phyloP scores from a whole-genome alignment of 2,113 vertebrate species.

The Amazona guildingii region DNA sequence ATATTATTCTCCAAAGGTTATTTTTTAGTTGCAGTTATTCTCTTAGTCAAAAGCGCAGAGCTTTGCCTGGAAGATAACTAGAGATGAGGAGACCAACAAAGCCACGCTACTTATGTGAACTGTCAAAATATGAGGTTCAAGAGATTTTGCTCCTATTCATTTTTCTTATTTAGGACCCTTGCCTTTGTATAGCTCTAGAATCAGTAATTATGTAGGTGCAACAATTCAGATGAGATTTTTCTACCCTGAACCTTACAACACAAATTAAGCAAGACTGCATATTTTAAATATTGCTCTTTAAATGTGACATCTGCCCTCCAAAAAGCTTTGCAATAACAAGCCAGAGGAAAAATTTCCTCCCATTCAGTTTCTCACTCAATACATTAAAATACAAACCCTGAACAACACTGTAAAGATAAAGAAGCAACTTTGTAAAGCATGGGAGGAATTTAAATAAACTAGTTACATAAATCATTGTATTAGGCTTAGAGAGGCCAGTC shows the following conservation, averaged over 20 bases:
- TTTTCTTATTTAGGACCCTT: neutral
- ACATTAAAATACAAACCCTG: neutral
- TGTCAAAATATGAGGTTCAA: neutral
- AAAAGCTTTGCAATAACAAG: neutral
- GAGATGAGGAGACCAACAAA: neutral
- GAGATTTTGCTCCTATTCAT: neutral
- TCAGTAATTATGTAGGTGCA: neutral
- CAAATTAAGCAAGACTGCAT: neutral
- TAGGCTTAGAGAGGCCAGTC: neutral
- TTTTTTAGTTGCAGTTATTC: neutral
- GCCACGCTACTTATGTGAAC: neutral
- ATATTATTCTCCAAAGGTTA: neutral
- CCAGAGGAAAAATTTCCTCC: neutral
- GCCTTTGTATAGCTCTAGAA: neutral
- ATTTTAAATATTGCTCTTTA: neutral
- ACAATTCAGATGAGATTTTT: neutral
- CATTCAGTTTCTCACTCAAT: neutral
- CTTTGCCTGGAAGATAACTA: neutral
- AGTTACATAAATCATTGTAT: neutral
- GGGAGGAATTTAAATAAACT: slow-evolving; percentile 23
- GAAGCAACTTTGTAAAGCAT: neutral
- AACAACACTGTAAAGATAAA: slow-evolving; percentile 15
- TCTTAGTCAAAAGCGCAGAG: neutral
- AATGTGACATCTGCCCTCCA: neutral
- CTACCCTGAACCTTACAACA: neutral